phyloP scores from a whole-genome alignment of 2,888 invertebrate species.

The Eremobia ochroleuca region DNA sequence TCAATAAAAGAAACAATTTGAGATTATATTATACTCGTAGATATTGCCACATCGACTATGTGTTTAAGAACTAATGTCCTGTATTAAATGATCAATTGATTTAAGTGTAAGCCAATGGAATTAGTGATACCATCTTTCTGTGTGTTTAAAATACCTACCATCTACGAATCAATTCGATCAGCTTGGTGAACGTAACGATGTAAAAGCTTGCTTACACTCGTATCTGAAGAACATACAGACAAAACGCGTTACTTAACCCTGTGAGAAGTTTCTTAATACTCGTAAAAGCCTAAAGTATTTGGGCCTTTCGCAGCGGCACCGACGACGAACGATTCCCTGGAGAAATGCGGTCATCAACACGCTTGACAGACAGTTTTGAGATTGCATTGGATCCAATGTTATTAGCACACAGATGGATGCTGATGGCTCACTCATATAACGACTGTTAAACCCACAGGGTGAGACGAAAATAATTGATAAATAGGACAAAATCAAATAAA shows the following conservation, averaged over 20 bases:
- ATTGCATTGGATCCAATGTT: conserved; percentile 39
- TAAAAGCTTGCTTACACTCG: background rate
- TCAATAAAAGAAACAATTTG: too few species aligned
- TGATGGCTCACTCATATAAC: conserved; percentile 1
- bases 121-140: background rate
- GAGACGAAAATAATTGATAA: background rate
- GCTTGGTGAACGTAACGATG: background rate
- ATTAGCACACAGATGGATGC: conserved; percentile 4
- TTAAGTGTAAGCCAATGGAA: background rate
- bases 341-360: conserved; percentile 47
- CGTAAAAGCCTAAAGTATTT: conserved; percentile 37
- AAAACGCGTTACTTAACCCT: background rate
- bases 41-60: too few species aligned
- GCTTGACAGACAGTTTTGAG: conserved; percentile 54
- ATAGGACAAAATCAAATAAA: background rate
- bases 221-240: background rate
- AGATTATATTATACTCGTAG: too few species aligned
- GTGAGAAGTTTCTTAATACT: conserved; percentile 13
- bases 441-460: background rate
- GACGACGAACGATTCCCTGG: conserved; percentile 34
- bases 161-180: background rate
- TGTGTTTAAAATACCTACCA: background rate
- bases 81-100: too few species aligned
- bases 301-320: background rate
- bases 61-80: too few species aligned